A percentile compares a stretch with the other conserved stretches of the same genome.
Conservation (phyloP, 2,797 vertebrate species). For the Enteromius treurensis region DNA sequence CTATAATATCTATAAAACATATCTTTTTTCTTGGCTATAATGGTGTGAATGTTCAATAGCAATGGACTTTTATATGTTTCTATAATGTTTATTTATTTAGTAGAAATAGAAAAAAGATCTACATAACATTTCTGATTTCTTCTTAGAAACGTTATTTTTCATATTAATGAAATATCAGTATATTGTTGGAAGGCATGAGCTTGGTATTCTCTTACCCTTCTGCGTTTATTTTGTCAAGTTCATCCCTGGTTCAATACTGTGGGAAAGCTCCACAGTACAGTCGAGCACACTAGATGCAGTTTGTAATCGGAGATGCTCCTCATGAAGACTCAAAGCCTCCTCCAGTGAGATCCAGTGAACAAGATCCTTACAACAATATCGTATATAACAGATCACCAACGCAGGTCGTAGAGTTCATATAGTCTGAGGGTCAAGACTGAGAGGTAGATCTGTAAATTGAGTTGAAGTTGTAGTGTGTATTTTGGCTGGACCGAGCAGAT, state of each 20-base stretch:
- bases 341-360: conserved; percentile 42
- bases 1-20: background rate
- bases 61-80: background rate
- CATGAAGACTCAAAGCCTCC: conserved; percentile 39
- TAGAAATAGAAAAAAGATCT: background rate
- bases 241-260: conserved; percentile 59
- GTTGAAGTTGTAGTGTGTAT: conserved; percentile 10
- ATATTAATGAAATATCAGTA: conserved; percentile 20
- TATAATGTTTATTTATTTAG: background rate
- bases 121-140: conserved; percentile 1
- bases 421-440: background rate
- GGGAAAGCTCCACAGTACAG: conserved; percentile 62
- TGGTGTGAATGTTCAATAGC: background rate
- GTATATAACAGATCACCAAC: conserved; percentile 12
- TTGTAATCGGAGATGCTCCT: conserved; percentile 49
- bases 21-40: background rate
- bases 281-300: conserved; percentile 52
- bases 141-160: background rate
- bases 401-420: conserved; percentile 2
- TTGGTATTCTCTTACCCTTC: conserved; percentile 62
- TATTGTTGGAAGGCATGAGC: conserved; percentile 21
- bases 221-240: conserved; percentile 71
- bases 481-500: conserved; percentile 1
- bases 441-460: conserved; percentile 24
- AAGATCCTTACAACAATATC: conserved; percentile 36